Base-by-base conservation (phyloP, 2,888 invertebrate species). In the Drosophila formosana region DNA sequence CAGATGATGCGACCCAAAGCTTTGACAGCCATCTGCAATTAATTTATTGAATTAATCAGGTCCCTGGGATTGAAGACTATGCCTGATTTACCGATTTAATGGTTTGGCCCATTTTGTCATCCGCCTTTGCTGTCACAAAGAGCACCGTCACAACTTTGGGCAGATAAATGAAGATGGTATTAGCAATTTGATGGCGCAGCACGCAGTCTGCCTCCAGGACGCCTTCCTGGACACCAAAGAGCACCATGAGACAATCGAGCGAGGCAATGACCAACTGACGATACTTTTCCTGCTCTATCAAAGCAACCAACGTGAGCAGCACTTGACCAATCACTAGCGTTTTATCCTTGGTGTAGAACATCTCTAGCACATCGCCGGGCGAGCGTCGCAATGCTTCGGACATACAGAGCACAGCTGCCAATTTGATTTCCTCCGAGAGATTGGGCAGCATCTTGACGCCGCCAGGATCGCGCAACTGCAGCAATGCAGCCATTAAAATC, bases 281-380 rank as follows among this genome's bases (percentile, higher is more conserved):
- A 43, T 95, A 94, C 88, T 94, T 95, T 89, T 96, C 96, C 37
- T 92, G 91, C 89, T 95, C 94, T 8, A 95, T 95, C 18, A 96
- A 92, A 78, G 95, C 94, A 1, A 95, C 92, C 13, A 95, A 93
- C 0, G 95, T 93, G 79, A 94, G 95, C 49, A 96, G 93, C 52
- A 95, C 94, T 86, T 95, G 95, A 3, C 95, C 95, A 49, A 96
- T 85, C 78, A 95, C 92, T 0, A 94, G 93, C 2, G 94, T 93
- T 69, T 95, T 93, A 56, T 94, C 92, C 66, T 94, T 93, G 25
- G 93, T 91, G 78, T 95, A 95, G 61, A 95, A 92, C 39, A 90
- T 77, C 73, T 93, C 92, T 18, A 95, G 89, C 6, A 94, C 93
- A 68, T 94, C 93, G 3, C 81, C 84, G 0, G 90, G 87, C 0